Base-by-base conservation (phyloP, 2,888 invertebrate species). In the Coleophora flavipennella region DNA sequence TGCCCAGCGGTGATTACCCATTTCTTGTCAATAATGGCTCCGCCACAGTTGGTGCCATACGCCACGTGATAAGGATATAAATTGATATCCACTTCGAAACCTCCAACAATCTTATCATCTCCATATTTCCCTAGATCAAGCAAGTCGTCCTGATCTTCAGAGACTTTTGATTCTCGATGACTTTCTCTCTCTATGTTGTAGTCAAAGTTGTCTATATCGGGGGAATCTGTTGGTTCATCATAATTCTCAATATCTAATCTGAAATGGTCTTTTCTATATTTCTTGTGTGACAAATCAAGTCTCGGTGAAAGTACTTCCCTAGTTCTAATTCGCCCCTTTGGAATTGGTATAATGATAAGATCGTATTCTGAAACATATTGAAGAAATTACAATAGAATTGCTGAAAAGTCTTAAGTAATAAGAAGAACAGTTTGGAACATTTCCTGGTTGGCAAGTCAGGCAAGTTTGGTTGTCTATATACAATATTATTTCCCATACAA, bases 1-100 rank as follows among this genome's bases (percentile, higher is more conserved):
- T 85, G 85, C 38, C 76, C 85, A 42, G 84, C 85, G 1, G 84
- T 84, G 1, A 84, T 31, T 0, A 75, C 56, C 81, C 83, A 85
- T 41, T 64, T 65, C 25, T 56, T 67, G 38, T 67, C 67, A 51
- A 85, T 70, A 8, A 85, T 76, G 8, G 83, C 77, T 2, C 77
- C 85, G 33, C 83, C 84, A 51, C 85, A 85, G 33, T 81, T 77
- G 0, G 56, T 57, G 0, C 81, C 84, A 53, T 85, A 85, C 0
- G 68, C 69, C 0, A 67, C 80, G 38, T 83, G 83, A 36, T 84
- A 85, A 0, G 85, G 85, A 51, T 80, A 83, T 26, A 80, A 45
- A 46, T 68, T 76, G 0, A 85, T 81, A 32, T 78, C 76, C 0
- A 76, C 80, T 48, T 75, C 72, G 2, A 49, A 31, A 1, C 85